A percentile compares a stretch with the other conserved stretches of the same genome.
Conservation (phyloP, 1,140 invertebrate species). For the Brachionus plicatilis region DNA sequence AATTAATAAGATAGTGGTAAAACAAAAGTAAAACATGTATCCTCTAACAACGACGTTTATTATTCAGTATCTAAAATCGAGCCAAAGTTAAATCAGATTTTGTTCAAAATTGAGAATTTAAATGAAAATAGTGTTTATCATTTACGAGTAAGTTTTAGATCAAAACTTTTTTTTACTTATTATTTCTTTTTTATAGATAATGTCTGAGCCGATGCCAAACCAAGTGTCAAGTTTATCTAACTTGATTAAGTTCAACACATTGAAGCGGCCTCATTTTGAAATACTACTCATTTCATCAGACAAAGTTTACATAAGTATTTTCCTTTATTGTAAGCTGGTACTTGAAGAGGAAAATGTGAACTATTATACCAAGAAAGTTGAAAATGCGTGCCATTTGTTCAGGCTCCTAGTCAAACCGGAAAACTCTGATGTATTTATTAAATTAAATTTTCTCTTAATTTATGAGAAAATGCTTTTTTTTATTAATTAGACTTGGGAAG, state of each 20-base stretch:
- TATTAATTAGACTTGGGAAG: neutral
- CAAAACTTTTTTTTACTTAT: neutral
- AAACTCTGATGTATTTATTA: neutral
- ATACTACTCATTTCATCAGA: neutral
- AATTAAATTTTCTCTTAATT: neutral
- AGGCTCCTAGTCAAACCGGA: neutral
- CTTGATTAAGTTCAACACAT: neutral
- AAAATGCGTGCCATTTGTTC: conserved; percentile 26
- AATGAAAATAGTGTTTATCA: neutral
- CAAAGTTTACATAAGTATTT: neutral
- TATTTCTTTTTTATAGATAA: neutral
- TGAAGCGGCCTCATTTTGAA: neutral
- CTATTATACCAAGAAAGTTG: neutral
- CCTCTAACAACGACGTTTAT: neutral
- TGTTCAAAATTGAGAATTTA: conserved; percentile 8
- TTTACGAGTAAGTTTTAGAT: neutral
- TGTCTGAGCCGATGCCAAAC: neutral
- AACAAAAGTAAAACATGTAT: neutral
- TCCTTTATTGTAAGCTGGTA: neutral
- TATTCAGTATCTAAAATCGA: neutral
- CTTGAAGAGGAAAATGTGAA: conserved; percentile 4
- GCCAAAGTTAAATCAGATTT: neutral
- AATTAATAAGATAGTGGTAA: neutral
- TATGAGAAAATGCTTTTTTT: neutral
- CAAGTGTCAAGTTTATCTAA: conserved; percentile 2